Percentiles rank a stretch among this genome's conserved stretches.
phyloP scores from a whole-genome alignment of 2,888 invertebrate species.

The Poecilobothrus nobilitatus region DNA sequence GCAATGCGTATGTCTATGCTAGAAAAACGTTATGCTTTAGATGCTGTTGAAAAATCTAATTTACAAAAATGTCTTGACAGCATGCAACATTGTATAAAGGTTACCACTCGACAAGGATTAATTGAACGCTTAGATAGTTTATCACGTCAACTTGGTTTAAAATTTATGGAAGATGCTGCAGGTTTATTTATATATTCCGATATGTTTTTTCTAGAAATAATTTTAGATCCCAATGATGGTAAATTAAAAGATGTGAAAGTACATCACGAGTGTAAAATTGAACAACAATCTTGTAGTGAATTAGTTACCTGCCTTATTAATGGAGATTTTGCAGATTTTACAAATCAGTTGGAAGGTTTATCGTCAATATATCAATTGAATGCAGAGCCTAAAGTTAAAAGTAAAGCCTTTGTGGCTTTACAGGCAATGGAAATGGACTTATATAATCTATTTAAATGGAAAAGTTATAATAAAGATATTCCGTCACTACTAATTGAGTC shows the following conservation, averaged over 20 bases:
- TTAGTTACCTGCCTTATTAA: constrained; percentile 72
- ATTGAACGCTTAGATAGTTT: constrained; percentile 86
- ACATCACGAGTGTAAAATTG: constrained; percentile 81
- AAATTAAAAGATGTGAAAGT: constrained; percentile 81
- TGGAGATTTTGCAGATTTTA: constrained; percentile 87
- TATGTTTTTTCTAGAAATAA: constrained; percentile 91
- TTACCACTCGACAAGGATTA: constrained; percentile 81
- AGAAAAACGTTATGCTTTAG: constrained; percentile 82
- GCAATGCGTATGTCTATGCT: constrained; percentile 77
- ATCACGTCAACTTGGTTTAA: constrained; percentile 81
- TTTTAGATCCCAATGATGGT: constrained; percentile 67
- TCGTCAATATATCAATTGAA: constrained; percentile 88
- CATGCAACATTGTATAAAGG: constrained; percentile 88
- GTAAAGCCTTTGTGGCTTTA: constrained; percentile 85
- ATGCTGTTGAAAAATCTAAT: constrained; percentile 74
- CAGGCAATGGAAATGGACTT: constrained; percentile 88
- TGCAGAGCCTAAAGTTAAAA: constrained; percentile 90
- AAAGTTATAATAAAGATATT: constrained; percentile 61
- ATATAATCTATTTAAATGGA: constrained; percentile 67
- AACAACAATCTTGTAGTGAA: constrained; percentile 81
- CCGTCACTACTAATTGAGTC: constrained; percentile 71
- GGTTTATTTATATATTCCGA: constrained; percentile 88
- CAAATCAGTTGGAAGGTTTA: constrained; percentile 83
- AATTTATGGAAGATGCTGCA: constrained; percentile 76
- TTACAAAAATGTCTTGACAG: constrained; percentile 86